Evolutionary conservation across 2,888 invertebrate species (phyloP).

Genomic region (Operophtera brumata): DNA sequence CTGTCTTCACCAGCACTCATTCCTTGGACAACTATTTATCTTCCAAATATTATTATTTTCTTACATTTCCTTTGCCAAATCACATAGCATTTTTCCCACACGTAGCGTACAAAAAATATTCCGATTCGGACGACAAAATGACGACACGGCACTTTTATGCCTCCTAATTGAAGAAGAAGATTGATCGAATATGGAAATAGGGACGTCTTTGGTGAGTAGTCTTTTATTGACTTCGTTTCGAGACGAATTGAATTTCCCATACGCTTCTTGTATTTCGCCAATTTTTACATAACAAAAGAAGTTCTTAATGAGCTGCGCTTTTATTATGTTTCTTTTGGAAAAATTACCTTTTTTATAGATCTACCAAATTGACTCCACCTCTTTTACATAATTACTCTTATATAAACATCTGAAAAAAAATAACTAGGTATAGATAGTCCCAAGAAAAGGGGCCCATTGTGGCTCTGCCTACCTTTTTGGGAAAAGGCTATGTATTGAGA

Average conservation of each 20-base stretch:
- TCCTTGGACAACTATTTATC: neutral
- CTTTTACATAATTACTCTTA: too few species aligned
- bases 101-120: conserved; percentile 19
- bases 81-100: conserved; percentile 7
- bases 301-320: neutral
- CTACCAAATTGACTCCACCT: neutral
- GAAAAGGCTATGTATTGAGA: too few species aligned
- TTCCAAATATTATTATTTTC: neutral
- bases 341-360: neutral
- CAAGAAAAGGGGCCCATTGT: too few species aligned
- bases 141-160: conserved; percentile 30
- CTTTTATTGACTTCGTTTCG: conserved; percentile 33
- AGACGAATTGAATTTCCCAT: conserved; percentile 31
- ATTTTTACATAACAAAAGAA: neutral
- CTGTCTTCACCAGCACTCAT: neutral
- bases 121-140: conserved; percentile 27
- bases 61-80: conserved; percentile 8
- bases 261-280: conserved; percentile 5
- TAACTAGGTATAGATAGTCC: too few species aligned
- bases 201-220: conserved; percentile 28
- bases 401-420: too few species aligned
- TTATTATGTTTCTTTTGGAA: neutral
- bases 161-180: conserved; percentile 36
- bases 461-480: too few species aligned
- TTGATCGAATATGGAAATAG: conserved; percentile 36